Conservation (phyloP, 1,140 invertebrate species). For the Brachionus asplanchnoidis region DNA sequence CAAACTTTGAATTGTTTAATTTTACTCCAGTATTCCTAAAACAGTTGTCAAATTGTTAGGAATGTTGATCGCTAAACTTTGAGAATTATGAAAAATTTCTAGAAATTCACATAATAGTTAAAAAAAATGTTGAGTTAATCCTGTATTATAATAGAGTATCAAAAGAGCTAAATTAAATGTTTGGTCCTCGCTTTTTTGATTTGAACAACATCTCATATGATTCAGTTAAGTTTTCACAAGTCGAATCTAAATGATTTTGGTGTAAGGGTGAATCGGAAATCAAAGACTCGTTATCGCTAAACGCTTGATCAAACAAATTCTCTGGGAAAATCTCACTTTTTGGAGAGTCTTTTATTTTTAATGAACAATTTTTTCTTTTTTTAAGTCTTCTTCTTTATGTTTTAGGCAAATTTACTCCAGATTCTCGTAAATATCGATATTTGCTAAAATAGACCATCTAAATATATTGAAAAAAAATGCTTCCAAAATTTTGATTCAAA, state of each 20-base stretch:
- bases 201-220: background rate
- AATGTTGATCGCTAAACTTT: background rate
- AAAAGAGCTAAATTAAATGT: background rate
- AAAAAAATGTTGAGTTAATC: background rate
- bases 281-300: background rate
- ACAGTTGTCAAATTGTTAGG: background rate
- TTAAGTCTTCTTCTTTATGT: background rate
- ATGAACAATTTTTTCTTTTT: background rate
- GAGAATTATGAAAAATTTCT: background rate
- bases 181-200: background rate
- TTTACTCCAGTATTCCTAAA: background rate
- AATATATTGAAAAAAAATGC: background rate
- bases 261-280: background rate
- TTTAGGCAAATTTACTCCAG: background rate
- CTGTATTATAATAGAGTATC: background rate
- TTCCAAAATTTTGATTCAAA: background rate
- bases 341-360: background rate
- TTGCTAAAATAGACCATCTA: background rate
- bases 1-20: background rate
- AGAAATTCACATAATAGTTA: background rate
- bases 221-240: background rate
- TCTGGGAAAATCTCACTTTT: background rate
- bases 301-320: background rate
- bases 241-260: background rate
- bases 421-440: background rate